Percentiles rank a stretch among this genome's conserved stretches.
Evolutionary conservation across 2,113 vertebrate species (phyloP).

Genomic region (Ailuropoda melanoleuca): DNA sequence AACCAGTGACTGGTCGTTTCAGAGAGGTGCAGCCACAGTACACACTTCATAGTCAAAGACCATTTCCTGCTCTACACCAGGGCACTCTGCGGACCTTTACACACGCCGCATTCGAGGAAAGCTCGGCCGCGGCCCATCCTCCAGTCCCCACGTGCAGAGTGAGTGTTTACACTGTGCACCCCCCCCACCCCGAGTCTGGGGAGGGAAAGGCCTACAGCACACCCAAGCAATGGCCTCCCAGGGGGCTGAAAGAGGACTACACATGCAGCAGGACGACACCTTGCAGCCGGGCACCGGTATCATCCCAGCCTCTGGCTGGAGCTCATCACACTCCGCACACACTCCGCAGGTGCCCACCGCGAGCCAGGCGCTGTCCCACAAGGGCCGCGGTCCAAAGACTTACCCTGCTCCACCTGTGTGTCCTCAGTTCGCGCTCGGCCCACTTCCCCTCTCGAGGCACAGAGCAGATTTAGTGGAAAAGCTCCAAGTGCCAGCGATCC

Average conservation of each 20-base stretch:
- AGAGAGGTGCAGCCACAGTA: not conserved
- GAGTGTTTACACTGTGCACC: not conserved
- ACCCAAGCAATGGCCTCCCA: not conserved
- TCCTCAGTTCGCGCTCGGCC: not conserved
- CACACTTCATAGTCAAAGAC: not conserved
- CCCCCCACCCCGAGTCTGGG: rapidly evolving
- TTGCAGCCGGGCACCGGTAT: not conserved
- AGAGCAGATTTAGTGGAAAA: not conserved
- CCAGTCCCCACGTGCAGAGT: rapidly evolving
- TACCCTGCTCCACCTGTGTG: not conserved
- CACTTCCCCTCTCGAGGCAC: not conserved
- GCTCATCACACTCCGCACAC: not conserved
- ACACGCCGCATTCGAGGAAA: not conserved
- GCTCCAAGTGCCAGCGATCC: not conserved
- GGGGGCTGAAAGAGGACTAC: not conserved
- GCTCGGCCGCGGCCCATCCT: not conserved
- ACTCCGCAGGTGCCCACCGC: no score
- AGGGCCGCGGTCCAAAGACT: not conserved
- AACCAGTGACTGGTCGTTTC: not conserved
- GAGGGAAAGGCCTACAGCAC: not conserved
- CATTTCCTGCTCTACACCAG: not conserved
- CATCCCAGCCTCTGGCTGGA: not conserved
- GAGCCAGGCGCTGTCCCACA: not conserved
- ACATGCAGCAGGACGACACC: not conserved
- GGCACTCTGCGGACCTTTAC: not conserved